These are phyloP conservation scores for Stratiomys singularior DNA, from an alignment of 2,888 invertebrate genomes.

Conservation along the genomic window DNA sequence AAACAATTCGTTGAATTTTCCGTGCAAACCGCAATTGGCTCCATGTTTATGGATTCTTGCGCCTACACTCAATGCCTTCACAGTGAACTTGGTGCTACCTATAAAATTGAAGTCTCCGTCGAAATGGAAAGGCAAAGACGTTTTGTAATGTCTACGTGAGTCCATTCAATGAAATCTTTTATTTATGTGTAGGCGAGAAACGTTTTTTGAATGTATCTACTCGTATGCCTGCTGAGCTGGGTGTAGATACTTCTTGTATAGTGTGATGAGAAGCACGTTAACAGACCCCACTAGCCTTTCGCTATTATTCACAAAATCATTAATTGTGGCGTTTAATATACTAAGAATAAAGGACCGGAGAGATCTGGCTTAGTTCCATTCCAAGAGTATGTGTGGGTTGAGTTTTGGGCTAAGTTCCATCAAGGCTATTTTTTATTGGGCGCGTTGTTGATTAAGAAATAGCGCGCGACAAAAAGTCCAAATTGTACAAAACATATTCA, in stretches of 20 bases:
- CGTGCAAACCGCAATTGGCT: not conserved
- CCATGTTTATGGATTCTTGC: not conserved
- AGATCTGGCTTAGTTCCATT: too few relatives aligned
- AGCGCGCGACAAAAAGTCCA: too few relatives aligned
- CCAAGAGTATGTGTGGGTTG: too few relatives aligned
- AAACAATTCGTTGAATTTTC: slow-evolving; percentile 5
- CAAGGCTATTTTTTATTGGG: too few relatives aligned
- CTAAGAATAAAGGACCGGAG: too few relatives aligned
- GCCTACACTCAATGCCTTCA: not conserved
- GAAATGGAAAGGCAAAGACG: not conserved
- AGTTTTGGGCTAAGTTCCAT: too few relatives aligned
- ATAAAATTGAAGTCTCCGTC: not conserved
- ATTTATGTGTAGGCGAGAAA: not conserved
- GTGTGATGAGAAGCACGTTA: too few relatives aligned
- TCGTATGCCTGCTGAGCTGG: not conserved
- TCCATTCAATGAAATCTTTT: not conserved
- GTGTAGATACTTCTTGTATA: not conserved
- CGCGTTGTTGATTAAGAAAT: too few relatives aligned
- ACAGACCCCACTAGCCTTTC: too few relatives aligned
- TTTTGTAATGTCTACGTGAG: not conserved
- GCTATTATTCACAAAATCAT: too few relatives aligned
- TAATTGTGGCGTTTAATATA: too few relatives aligned
- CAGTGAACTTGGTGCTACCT: not conserved
- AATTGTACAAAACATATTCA: too few relatives aligned
- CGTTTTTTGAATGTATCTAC: not conserved